Percentiles rank a stretch among this genome's conserved stretches.
These are phyloP conservation scores for Hiodon tergisus DNA, from an alignment of 2,113 vertebrate genomes.

Conservation along the genomic window DNA sequence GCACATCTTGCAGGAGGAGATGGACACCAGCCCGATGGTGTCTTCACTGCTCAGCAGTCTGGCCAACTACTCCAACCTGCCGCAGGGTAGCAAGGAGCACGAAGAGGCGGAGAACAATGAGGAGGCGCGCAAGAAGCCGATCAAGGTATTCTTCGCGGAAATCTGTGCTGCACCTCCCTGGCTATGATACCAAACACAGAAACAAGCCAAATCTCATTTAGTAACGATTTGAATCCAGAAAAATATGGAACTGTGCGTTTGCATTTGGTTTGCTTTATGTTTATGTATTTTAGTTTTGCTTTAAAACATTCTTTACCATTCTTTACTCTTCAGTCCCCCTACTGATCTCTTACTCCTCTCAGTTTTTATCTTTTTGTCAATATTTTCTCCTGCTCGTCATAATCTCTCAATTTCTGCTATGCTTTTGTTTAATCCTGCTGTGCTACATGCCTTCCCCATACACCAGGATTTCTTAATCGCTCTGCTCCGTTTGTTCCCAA, in stretches of 20 bases:
- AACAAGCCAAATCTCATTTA: neutral
- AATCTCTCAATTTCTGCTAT: neutral
- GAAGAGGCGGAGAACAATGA: conserved; percentile 96
- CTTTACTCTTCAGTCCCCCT: conserved; percentile 6
- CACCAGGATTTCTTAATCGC: neutral
- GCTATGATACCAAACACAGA: neutral
- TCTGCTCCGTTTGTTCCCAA: neutral
- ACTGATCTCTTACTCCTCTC: neutral
- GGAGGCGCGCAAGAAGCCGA: conserved; percentile 71
- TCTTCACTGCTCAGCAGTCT: conserved; percentile 91
- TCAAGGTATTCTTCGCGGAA: conserved; percentile 48
- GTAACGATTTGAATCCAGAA: too few relatives aligned
- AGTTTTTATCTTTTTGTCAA: neutral
- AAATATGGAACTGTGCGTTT: too few relatives aligned
- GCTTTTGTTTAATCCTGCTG: neutral
- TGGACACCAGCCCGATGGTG: conserved; percentile 98
- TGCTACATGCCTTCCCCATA: neutral
- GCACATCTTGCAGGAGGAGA: conserved; percentile 77
- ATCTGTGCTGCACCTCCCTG: neutral
- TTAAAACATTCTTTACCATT: too few relatives aligned
- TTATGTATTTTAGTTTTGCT: too few relatives aligned
- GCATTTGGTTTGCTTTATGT: too few relatives aligned
- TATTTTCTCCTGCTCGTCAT: neutral
- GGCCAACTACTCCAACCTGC: conserved; percentile 95
- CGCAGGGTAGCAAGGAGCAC: conserved; percentile 89